A percentile compares a stretch with the other conserved stretches of the same genome.
phyloP scores from a whole-genome alignment of 1,140 invertebrate species.

The Metopolophium dirhodum region DNA sequence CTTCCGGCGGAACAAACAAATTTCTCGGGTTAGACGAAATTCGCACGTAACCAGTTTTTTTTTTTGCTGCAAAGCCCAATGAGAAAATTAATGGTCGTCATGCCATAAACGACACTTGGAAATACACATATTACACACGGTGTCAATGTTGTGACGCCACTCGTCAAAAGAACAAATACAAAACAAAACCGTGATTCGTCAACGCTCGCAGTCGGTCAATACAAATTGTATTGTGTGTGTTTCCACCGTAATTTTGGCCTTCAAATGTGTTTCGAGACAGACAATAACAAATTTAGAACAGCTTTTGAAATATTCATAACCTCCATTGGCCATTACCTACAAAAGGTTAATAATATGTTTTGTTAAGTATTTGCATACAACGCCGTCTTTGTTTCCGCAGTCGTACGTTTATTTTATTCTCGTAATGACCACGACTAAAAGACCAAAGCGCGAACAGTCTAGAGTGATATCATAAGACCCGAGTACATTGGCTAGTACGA shows the following conservation, averaged over 20 bases:
- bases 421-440: neutral
- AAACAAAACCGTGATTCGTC: neutral
- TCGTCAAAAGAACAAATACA: neutral
- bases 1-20: neutral
- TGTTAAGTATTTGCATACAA: neutral
- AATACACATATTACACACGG: neutral
- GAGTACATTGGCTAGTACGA: too few species aligned
- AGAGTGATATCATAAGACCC: too few species aligned
- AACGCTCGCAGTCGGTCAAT: neutral
- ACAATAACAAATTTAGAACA: slow-evolving; percentile 13
- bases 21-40: neutral
- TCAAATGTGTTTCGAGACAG: neutral
- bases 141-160: neutral
- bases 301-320: neutral
- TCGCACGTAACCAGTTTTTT: neutral
- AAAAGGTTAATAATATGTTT: neutral
- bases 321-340: neutral
- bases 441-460: neutral
- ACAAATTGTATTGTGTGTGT: neutral
- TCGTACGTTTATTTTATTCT: neutral
- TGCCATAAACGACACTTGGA: neutral
- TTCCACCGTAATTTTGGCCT: neutral
- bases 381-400: neutral
- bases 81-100: neutral
- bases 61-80: neutral